Evolutionary conservation across 1,140 invertebrate genomes (phyloP).

Genomic region (Drosophila nigrodunni): DNA sequence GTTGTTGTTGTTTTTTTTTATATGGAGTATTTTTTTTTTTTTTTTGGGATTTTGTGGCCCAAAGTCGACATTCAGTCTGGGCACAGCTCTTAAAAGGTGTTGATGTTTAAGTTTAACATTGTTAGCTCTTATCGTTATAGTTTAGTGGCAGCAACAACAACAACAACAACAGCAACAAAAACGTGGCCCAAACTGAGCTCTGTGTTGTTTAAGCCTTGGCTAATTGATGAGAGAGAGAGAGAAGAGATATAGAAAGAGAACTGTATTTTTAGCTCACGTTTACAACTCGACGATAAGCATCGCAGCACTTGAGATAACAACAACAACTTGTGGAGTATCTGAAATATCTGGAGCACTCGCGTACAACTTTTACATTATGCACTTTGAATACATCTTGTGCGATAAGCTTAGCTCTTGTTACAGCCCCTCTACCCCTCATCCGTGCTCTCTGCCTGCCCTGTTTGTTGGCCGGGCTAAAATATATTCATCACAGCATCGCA

Average conservation of each 20-base stretch:
- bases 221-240: conserved; percentile 74
- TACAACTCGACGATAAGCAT: conserved; percentile 77
- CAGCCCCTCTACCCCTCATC: not conserved
- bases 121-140: conserved; percentile 83
- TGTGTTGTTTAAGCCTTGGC: conserved; percentile 44
- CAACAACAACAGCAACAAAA: conserved; percentile 42
- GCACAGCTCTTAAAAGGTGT: conserved; percentile 78
- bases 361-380: conserved; percentile 81
- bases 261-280: conserved; percentile 78
- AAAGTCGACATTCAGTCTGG: conserved; percentile 31
- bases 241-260: conserved; percentile 1
- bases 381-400: conserved; percentile 79
- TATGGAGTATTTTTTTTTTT: not conserved
- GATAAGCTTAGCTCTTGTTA: conserved; percentile 59
- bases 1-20: not conserved
- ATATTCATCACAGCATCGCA: conserved; percentile 68
- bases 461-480: conserved; percentile 74
- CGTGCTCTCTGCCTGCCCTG: not conserved
- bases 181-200: conserved; percentile 49
- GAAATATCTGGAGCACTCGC: conserved; percentile 74
- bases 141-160: conserved; percentile 82
- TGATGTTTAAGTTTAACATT: conserved; percentile 84
- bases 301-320: conserved; percentile 76
- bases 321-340: conserved; percentile 60
- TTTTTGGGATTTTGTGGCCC: not conserved